Percentiles rank a stretch among this genome's conserved stretches.
These are phyloP conservation scores for Sphecodes monilicornis DNA, from an alignment of 2,888 invertebrate genomes.

Conservation along the genomic window DNA sequence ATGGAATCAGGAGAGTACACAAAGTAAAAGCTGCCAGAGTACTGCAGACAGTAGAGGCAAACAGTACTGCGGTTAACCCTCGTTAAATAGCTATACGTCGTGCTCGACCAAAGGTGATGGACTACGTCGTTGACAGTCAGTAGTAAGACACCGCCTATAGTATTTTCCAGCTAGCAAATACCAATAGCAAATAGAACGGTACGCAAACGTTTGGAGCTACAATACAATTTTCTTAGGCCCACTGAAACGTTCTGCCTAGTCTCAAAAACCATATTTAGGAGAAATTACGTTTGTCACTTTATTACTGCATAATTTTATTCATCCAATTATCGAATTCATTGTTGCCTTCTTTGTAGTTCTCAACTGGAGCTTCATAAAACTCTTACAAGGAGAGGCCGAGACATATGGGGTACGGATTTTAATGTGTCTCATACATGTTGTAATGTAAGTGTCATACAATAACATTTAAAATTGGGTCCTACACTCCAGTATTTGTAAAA, in stretches of 20 bases:
- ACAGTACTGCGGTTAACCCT: conserved; percentile 57
- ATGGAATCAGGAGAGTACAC: conserved; percentile 49
- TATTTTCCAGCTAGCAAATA: neutral
- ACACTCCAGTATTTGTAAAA: no score
- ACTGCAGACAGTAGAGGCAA: conserved; percentile 49
- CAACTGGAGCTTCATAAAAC: neutral
- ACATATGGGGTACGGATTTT: no score
- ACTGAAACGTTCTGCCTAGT: neutral
- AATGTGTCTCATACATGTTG: no score
- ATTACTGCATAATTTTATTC: neutral
- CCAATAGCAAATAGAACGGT: neutral
- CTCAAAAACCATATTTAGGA: neutral
- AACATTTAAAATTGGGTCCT: no score
- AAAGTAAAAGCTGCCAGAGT: conserved; percentile 54
- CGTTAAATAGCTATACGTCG: conserved; percentile 54
- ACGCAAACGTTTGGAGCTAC: neutral
- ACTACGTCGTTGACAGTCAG: conserved; percentile 18
- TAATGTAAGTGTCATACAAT: no score
- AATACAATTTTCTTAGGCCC: neutral
- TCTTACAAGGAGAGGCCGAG: no score
- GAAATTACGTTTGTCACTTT: neutral
- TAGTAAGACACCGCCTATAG: conserved; percentile 36
- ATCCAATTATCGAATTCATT: neutral
- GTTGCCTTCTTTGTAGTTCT: neutral
- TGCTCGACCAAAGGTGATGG: conserved; percentile 27